Conservation (phyloP, 2,113 vertebrate genomes). For the Ploceus nigricollis region DNA sequence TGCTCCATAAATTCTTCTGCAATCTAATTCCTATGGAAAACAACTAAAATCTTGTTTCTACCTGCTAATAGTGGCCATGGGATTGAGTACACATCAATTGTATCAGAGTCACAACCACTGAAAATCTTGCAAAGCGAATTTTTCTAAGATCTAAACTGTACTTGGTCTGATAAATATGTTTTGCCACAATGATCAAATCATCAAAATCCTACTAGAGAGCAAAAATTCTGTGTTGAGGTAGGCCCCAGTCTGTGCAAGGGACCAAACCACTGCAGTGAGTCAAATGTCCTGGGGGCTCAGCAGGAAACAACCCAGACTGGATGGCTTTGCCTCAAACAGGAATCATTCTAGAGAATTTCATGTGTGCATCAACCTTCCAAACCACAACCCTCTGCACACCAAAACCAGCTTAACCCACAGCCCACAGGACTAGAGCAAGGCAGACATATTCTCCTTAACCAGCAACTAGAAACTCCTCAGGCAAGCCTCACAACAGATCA, state of each 20-base stretch:
- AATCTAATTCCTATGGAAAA: background rate
- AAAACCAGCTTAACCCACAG: background rate
- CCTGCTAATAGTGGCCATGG: background rate
- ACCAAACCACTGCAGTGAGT: background rate
- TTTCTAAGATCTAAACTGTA: background rate
- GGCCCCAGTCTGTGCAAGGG: background rate
- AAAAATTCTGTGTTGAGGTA: background rate
- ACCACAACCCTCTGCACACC: background rate
- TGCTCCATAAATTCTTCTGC: background rate
- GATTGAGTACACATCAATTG: background rate
- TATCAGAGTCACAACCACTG: background rate
- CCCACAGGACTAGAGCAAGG: background rate
- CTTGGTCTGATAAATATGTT: background rate
- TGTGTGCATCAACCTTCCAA: background rate
- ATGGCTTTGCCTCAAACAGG: background rate
- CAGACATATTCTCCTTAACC: accelerated
- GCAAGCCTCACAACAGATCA: background rate
- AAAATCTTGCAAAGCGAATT: background rate
- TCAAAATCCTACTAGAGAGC: background rate
- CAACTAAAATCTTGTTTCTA: background rate
- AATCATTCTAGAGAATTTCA: background rate
- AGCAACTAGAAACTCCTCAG: background rate
- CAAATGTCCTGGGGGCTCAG: background rate
- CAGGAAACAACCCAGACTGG: accelerated
- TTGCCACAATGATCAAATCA: background rate